A percentile compares a stretch with the other conserved stretches of the same genome.
These are phyloP conservation scores for Xyliphius kryptos DNA, from an alignment of 2,113 vertebrate species.

Conservation along the genomic window DNA sequence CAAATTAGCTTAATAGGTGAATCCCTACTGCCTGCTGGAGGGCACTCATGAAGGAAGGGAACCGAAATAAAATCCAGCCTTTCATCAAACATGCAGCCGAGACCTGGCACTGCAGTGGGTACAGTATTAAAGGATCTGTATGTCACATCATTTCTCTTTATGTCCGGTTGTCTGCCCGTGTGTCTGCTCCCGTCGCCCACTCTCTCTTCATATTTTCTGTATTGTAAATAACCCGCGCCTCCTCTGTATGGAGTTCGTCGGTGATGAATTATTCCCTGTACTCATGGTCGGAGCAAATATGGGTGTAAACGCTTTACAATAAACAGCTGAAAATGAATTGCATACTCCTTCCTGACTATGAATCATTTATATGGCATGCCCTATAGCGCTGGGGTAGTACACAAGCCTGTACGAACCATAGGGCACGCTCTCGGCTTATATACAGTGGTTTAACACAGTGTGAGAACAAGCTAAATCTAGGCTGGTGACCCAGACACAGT, in stretches of 20 bases:
- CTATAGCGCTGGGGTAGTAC: slow-evolving; percentile 11
- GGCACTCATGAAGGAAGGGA: background rate
- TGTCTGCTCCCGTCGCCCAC: slow-evolving; percentile 1
- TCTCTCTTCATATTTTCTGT: background rate
- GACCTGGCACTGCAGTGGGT: background rate
- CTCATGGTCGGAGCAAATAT: slow-evolving; percentile 31
- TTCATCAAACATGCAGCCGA: slow-evolving; percentile 8
- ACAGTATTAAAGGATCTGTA: background rate
- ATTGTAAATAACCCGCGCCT: slow-evolving; percentile 28
- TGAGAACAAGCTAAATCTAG: too few relatives aligned
- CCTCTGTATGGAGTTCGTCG: slow-evolving; percentile 22
- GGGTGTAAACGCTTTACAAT: slow-evolving; percentile 31
- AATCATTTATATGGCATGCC: slow-evolving; percentile 37
- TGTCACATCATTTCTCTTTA: background rate
- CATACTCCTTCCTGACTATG: slow-evolving; percentile 38
- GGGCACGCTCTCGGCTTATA: slow-evolving; percentile 26
- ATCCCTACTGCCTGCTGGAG: background rate
- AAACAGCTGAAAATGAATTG: slow-evolving; percentile 44
- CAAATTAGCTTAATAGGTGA: background rate
- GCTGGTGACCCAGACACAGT: too few relatives aligned
- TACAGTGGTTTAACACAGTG: slow-evolving; percentile 5
- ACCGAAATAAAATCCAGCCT: background rate
- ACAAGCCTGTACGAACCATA: background rate
- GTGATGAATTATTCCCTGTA: slow-evolving; percentile 32
- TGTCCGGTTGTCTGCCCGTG: slow-evolving; percentile 9